Evolutionary conservation across 2,797 vertebrate genomes (phyloP).

Genomic region (Eptatretus atami): DNA sequence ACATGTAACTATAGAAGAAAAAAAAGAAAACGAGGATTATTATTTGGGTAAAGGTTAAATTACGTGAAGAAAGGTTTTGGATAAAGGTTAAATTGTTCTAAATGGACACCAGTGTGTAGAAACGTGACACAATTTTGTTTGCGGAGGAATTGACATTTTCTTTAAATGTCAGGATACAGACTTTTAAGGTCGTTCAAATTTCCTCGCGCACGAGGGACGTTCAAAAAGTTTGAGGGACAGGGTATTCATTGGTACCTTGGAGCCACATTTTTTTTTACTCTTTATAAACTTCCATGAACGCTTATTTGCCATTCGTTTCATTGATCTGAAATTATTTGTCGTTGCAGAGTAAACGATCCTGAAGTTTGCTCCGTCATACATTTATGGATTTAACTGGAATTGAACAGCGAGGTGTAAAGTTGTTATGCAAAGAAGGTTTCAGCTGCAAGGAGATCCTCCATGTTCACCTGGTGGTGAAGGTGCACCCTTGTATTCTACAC

Average conservation of each 20-base stretch:
- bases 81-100: conserved; percentile 22
- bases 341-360: background rate
- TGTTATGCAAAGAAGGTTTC: too few species aligned
- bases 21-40: conserved; percentile 12
- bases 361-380: too few species aligned
- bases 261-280: background rate
- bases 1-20: conserved; percentile 12
- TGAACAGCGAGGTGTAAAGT: too few species aligned
- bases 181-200: background rate
- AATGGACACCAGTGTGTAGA: conserved; percentile 29
- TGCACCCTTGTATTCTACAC: too few species aligned
- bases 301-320: conserved; percentile 1
- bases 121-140: conserved; percentile 18
- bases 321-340: background rate
- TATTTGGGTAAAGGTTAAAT: conserved; percentile 6
- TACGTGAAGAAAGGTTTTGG: conserved; percentile 13
- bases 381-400: too few species aligned
- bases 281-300: background rate
- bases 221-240: conserved; percentile 1
- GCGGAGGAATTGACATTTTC: background rate
- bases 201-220: background rate
- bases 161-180: background rate
- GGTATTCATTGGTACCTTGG: background rate
- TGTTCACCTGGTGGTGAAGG: too few species aligned
- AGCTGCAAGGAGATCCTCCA: too few species aligned